phyloP scores from a whole-genome alignment of 1,140 invertebrate species.

The Wasmannia auropunctata region DNA sequence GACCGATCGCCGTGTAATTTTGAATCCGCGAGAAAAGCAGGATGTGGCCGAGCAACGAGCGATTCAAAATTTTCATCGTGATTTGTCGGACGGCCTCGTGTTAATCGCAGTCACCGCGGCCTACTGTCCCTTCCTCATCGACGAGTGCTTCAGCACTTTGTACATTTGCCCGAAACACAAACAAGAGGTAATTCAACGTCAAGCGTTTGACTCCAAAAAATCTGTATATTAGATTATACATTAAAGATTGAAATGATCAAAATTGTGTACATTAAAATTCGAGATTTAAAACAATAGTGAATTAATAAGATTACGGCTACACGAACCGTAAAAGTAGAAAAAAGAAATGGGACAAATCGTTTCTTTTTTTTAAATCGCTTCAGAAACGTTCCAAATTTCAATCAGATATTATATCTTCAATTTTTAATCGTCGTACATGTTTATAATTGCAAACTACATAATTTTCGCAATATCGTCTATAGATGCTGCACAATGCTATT shows the following conservation, averaged over 20 bases:
- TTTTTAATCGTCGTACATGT: background rate
- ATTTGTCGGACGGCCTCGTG: slow-evolving; percentile 79
- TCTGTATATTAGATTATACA: background rate
- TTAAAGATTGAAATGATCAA: background rate
- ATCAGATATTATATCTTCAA: too few relatives aligned
- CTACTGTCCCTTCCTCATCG: slow-evolving; percentile 81
- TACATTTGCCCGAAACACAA: slow-evolving; percentile 72
- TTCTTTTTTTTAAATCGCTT: too few relatives aligned
- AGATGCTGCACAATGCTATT: slow-evolving; percentile 82
- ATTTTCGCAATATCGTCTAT: background rate
- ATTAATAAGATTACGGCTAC: background rate
- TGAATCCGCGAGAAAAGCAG: slow-evolving; percentile 52
- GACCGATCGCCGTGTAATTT: slow-evolving; percentile 23
- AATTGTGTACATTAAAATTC: background rate
- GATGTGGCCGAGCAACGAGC: slow-evolving; percentile 25
- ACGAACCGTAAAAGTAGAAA: background rate
- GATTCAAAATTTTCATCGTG: slow-evolving; percentile 73
- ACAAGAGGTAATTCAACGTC: slow-evolving; percentile 70
- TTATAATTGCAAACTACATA: background rate
- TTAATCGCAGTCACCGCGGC: slow-evolving; percentile 78
- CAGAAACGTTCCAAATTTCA: too few relatives aligned
- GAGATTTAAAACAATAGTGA: background rate
- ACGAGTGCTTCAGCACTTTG: slow-evolving; percentile 75
- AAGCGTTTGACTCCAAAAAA: background rate
- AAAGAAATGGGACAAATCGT: too few relatives aligned